Evolutionary conservation across 2,888 invertebrate species (phyloP).

Genomic region (Platycheirus rosarum): DNA sequence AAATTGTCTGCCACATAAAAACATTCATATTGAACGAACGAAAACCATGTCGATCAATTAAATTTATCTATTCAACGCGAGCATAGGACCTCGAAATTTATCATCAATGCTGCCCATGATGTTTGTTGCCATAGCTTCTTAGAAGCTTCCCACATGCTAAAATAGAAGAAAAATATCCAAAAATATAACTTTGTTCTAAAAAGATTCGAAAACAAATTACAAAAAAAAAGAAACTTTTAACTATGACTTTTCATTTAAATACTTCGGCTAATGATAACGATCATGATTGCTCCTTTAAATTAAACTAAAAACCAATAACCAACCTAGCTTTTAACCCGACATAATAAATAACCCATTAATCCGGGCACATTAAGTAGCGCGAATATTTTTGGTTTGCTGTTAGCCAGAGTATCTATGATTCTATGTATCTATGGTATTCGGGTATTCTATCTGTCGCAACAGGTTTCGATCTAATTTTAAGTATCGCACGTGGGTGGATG

Average conservation of each 20-base stretch:
- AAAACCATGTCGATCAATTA: constrained; percentile 30
- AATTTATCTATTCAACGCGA: constrained; percentile 71
- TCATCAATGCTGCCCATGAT: constrained; percentile 25
- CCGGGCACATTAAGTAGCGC: constrained; percentile 41
- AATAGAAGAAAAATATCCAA: background rate
- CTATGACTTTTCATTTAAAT: constrained; percentile 62
- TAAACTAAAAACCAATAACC: constrained; percentile 62
- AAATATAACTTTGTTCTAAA: background rate
- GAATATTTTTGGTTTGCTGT: constrained; percentile 5
- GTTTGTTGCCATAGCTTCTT: constrained; percentile 39
- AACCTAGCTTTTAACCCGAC: constrained; percentile 57
- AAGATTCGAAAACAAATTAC: background rate
- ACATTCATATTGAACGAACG: constrained; percentile 13
- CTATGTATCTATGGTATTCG: background rate
- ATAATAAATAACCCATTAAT: constrained; percentile 60
- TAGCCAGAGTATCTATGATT: background rate
- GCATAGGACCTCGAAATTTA: constrained; percentile 55
- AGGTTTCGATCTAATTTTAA: constrained; percentile 49
- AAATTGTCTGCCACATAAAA: constrained; percentile 15
- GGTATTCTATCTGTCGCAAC: constrained; percentile 36
- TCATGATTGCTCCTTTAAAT: constrained; percentile 63
- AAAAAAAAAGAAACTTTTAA: constrained; percentile 24
- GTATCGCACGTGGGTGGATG: constrained; percentile 48
- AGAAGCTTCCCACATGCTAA: constrained; percentile 15
- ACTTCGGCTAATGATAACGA: constrained; percentile 59